Percentiles rank a stretch among this genome's conserved stretches.
phyloP scores from a whole-genome alignment of 1,140 invertebrate genomes.

The Caenorhabditis inopinata region DNA sequence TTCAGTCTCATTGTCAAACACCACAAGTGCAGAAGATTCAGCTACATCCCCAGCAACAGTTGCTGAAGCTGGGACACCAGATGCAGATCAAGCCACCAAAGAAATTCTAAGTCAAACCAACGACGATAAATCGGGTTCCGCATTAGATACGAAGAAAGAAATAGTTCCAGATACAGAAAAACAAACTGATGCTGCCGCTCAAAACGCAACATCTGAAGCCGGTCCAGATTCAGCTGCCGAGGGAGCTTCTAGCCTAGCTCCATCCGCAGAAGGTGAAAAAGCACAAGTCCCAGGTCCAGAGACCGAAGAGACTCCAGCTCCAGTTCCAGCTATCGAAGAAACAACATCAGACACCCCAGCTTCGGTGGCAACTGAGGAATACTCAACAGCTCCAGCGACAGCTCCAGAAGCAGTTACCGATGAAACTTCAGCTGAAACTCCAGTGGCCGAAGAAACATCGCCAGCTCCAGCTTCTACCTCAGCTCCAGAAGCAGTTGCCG shows the following conservation, averaged over 20 bases:
- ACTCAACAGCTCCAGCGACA: not conserved
- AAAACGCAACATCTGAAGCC: not conserved
- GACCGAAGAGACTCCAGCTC: not conserved
- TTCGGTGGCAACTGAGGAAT: not conserved
- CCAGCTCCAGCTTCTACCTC: not conserved
- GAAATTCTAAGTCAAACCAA: no score
- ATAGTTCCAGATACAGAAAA: no score
- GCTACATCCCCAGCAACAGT: no score
- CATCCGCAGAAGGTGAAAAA: no score
- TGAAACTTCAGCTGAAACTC: not conserved
- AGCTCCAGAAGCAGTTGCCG: not conserved
- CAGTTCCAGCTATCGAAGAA: not conserved
- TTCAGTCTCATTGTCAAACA: no score
- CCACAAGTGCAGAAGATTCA: no score
- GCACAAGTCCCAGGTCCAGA: not conserved
- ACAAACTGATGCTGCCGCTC: not conserved
- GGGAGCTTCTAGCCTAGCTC: no score
- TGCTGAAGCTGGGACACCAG: no score
- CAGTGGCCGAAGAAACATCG: not conserved
- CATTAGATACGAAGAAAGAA: no score
- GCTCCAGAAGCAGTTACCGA: not conserved
- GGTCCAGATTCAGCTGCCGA: not conserved
- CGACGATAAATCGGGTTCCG: no score
- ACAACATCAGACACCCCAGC: conserved; percentile 13
- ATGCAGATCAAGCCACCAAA: no score